A percentile compares a stretch with the other conserved stretches of the same genome.
phyloP scores from a whole-genome alignment of 2,797 vertebrate genomes.

The Lycodopsis pacificus region DNA sequence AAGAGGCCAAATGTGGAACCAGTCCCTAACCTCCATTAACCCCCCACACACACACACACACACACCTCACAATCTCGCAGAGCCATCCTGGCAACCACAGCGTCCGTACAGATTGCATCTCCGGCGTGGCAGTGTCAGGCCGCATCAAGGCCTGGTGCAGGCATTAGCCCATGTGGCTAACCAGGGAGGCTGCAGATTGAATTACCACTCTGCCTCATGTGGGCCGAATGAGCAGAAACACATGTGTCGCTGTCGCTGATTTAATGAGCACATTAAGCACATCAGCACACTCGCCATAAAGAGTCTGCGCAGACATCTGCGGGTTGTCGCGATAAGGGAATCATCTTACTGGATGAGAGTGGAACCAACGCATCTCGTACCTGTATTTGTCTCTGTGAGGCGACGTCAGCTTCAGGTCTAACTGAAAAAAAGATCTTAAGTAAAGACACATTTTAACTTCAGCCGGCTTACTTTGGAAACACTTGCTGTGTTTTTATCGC shows the following conservation, averaged over 20 bases:
- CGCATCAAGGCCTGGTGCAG: slow-evolving; percentile 63
- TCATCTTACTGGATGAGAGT: slow-evolving; percentile 22
- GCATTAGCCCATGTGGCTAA: slow-evolving; percentile 77
- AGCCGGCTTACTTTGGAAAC: not conserved
- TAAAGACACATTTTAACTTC: not conserved
- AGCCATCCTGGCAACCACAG: slow-evolving; percentile 49
- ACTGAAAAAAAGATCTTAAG: not conserved
- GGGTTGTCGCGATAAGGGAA: slow-evolving; percentile 38
- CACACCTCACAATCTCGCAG: slow-evolving; percentile 38
- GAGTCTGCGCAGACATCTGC: slow-evolving; percentile 61
- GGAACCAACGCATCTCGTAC: slow-evolving; percentile 1
- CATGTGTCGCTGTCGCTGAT: slow-evolving; percentile 65
- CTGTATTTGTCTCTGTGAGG: not conserved
- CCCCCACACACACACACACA: not conserved
- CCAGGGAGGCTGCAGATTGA: slow-evolving; percentile 75
- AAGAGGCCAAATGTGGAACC: slow-evolving; percentile 51
- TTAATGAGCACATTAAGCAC: slow-evolving; percentile 75
- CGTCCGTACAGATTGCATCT: slow-evolving; percentile 53
- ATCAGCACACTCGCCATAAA: slow-evolving; percentile 70
- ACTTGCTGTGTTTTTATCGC: not conserved
- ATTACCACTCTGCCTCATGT: slow-evolving; percentile 69
- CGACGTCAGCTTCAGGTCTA: slow-evolving; percentile 30
- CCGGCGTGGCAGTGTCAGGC: slow-evolving; percentile 54
- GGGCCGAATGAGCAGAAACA: slow-evolving; percentile 68
- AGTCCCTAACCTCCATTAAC: slow-evolving; percentile 30